Conservation (phyloP, 2,113 vertebrate genomes). For the Corythornis vintsioides region DNA sequence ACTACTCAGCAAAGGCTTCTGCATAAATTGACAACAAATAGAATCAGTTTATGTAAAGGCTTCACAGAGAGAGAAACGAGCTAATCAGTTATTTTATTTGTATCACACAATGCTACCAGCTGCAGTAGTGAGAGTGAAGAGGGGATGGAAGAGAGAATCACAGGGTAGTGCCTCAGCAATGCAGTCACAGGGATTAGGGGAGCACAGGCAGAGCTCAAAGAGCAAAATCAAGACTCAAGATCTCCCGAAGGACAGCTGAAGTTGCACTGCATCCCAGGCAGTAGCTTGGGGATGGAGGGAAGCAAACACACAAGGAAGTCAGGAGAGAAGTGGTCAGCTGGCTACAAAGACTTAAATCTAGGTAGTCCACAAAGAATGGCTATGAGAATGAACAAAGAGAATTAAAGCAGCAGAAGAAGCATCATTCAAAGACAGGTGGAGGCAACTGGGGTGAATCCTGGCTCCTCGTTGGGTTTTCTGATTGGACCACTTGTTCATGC, state of each 20-base stretch:
- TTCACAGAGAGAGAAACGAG: conserved; percentile 43
- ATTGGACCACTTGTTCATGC: neutral
- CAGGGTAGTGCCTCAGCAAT: neutral
- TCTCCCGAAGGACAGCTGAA: neutral
- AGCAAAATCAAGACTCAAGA: neutral
- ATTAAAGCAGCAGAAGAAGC: neutral
- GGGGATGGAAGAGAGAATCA: neutral
- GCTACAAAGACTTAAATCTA: neutral
- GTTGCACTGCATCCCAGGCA: neutral
- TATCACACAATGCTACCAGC: conserved; percentile 55
- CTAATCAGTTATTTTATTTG: conserved; percentile 71
- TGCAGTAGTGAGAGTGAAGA: conserved; percentile 22
- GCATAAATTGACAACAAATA: conserved; percentile 64
- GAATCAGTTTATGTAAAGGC: conserved; percentile 55
- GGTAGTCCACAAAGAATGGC: neutral
- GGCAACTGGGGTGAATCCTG: neutral
- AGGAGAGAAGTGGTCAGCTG: neutral
- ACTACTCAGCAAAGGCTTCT: conserved; percentile 57
- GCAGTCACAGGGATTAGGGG: neutral
- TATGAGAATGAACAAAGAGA: neutral
- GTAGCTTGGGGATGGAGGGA: neutral
- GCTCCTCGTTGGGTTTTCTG: neutral
- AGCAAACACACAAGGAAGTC: neutral
- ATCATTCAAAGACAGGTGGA: neutral
- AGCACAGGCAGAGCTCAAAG: neutral